Percentiles rank a stretch among this genome's conserved stretches.
Evolutionary conservation across 2,888 invertebrate species (phyloP).

Genomic region (Phragmatobia fuliginosa): DNA sequence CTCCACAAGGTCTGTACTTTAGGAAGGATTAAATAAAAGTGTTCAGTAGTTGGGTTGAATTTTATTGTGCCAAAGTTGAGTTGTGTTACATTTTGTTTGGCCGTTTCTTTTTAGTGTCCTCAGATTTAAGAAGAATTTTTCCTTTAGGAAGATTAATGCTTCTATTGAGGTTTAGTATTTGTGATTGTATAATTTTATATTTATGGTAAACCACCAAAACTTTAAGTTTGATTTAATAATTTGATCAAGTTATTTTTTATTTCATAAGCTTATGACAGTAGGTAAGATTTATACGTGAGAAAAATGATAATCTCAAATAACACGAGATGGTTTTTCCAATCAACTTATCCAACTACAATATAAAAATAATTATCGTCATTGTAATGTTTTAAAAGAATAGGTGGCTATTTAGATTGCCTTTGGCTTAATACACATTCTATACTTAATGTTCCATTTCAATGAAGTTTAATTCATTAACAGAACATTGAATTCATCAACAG

Average conservation of each 20-base stretch:
- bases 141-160: neutral
- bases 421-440: slow-evolving; percentile 22
- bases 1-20: slow-evolving; percentile 25
- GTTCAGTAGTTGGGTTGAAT: slow-evolving; percentile 37
- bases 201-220: no score
- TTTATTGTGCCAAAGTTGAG: slow-evolving; percentile 24
- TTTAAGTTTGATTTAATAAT: neutral
- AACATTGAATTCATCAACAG: slow-evolving; percentile 63
- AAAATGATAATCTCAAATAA: no score
- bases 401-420: slow-evolving; percentile 36
- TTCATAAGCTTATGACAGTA: no score
- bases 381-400: no score
- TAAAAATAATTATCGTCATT: no score
- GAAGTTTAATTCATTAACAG: slow-evolving; percentile 45
- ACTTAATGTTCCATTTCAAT: slow-evolving; percentile 29
- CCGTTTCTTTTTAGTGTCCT: neutral
- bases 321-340: no score
- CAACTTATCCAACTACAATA: no score
- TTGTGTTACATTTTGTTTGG: neutral
- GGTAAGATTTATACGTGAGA: no score
- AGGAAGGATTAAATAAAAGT: slow-evolving; percentile 46
- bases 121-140: neutral
- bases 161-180: neutral
- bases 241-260: neutral
- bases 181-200: no score